Evolutionary conservation across 2,888 invertebrate species (phyloP), one percentile per base, ranked within the genome.

Genomic region (Lepidocyrtoides sp.): DNA sequence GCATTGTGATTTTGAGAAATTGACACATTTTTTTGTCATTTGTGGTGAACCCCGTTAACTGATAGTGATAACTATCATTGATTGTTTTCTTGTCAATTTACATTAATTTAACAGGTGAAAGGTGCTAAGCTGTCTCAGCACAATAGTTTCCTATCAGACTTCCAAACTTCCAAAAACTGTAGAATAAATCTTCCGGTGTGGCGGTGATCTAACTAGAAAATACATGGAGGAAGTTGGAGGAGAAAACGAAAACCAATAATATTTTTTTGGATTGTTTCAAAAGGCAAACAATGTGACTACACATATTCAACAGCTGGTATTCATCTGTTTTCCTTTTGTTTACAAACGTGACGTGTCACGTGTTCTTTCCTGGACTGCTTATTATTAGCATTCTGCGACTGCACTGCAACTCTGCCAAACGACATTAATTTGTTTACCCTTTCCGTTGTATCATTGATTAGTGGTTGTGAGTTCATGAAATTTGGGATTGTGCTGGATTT

Each of bases 71-170:
- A n/a, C n/a, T n/a, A n/a, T n/a, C n/a, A n/a, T n/a, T n/a, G n/a
- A n/a, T n/a, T 57, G 57, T 57, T 5, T 69, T 41, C 17, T 44
- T 66, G 8, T 83, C 29, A 48, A 7, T 48, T 60, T 51, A 54
- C 32, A 12, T 60, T 82, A 82, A 82, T 84, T 84, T n/a, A n/a
- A n/a, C 83, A 84, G 83, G 83, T 83, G 63, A 44, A 66, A 60
- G 82, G 82, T 82, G 81, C 57, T 54, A 36, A 36, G 36, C 7
- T 36, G 36, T 7, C 7, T 36, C 36, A 36, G 36, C 36, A 4
- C n/a, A n/a, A n/a, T n/a, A n/a, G n/a, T n/a, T n/a, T n/a, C n/a
- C n/a, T n/a, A n/a, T n/a, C n/a, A n/a, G n/a, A n/a, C n/a, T n/a
- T n/a, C n/a, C n/a, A n/a, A n/a, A 57, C 23, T 17, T 57, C 57